These are phyloP conservation scores for Acridotheres tristis DNA, from an alignment of 2,797 vertebrate species.

Conservation along the genomic window DNA sequence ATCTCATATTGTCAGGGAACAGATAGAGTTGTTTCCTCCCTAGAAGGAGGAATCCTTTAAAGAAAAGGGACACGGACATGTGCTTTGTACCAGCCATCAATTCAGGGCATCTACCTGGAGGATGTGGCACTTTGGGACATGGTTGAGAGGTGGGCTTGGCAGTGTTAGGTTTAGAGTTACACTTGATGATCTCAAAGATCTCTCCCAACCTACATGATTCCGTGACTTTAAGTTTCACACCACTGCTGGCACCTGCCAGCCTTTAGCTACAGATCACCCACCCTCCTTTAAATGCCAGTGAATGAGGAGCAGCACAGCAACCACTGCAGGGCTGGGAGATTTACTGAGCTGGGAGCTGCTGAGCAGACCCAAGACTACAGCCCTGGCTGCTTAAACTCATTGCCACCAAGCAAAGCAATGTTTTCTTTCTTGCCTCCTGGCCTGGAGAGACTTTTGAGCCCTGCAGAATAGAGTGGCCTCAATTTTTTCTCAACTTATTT, in stretches of 20 bases:
- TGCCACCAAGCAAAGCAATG: neutral
- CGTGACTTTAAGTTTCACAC: neutral
- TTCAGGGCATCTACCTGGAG: neutral
- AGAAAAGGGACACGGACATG: neutral
- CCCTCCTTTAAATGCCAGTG: neutral
- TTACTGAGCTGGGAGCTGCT: neutral
- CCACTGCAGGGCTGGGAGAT: neutral
- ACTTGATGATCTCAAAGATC: neutral
- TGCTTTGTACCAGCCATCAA: neutral
- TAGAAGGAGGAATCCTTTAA: neutral
- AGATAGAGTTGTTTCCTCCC: neutral
- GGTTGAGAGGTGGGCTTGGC: neutral
- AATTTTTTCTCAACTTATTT: neutral
- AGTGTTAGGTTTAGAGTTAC: neutral
- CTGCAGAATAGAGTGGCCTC: neutral
- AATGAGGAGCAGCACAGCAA: neutral
- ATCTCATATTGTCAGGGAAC: neutral
- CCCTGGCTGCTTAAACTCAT: neutral
- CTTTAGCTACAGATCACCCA: neutral
- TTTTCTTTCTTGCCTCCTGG: neutral
- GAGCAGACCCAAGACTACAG: neutral
- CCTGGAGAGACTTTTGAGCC: neutral
- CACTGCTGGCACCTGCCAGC: neutral
- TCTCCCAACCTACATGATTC: neutral
- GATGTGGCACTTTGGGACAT: neutral